phyloP scores from a whole-genome alignment of 2,888 invertebrate genomes.

The Pharmacophagus antenor region DNA sequence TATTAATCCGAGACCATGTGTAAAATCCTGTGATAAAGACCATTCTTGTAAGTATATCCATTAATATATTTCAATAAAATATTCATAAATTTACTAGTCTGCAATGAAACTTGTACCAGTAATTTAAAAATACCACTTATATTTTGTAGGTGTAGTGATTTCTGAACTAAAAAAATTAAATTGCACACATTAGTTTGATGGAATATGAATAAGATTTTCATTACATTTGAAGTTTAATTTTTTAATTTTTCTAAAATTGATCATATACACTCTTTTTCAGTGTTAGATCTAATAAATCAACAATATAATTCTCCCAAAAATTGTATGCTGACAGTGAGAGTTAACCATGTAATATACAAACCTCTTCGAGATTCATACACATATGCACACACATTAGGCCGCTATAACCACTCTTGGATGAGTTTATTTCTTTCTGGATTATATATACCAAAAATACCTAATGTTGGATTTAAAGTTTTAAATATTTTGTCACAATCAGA shows the following conservation, averaged over 20 bases:
- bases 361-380: conserved; percentile 56
- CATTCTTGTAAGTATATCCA: conserved; percentile 60
- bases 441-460: conserved; percentile 63
- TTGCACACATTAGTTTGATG: too few species aligned
- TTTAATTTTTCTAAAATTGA: neutral
- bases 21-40: conserved; percentile 55
- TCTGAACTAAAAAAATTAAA: too few species aligned
- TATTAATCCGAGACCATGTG: conserved; percentile 52
- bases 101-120: too few species aligned
- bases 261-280: conserved; percentile 48
- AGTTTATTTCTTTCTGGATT: conserved; percentile 60
- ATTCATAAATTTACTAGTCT: neutral
- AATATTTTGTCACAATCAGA: conserved; percentile 51
- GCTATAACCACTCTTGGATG: conserved; percentile 39
- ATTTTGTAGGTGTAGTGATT: too few species aligned
- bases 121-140: neutral
- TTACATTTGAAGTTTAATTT: too few species aligned
- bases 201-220: too few species aligned
- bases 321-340: conserved; percentile 58
- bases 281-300: conserved; percentile 51
- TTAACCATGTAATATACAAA: conserved; percentile 55
- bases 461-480: conserved; percentile 60
- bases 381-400: conserved; percentile 45
- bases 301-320: conserved; percentile 51
- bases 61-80: neutral